Base-by-base conservation (phyloP, 2,113 vertebrate species). In the Halcyon senegalensis region DNA sequence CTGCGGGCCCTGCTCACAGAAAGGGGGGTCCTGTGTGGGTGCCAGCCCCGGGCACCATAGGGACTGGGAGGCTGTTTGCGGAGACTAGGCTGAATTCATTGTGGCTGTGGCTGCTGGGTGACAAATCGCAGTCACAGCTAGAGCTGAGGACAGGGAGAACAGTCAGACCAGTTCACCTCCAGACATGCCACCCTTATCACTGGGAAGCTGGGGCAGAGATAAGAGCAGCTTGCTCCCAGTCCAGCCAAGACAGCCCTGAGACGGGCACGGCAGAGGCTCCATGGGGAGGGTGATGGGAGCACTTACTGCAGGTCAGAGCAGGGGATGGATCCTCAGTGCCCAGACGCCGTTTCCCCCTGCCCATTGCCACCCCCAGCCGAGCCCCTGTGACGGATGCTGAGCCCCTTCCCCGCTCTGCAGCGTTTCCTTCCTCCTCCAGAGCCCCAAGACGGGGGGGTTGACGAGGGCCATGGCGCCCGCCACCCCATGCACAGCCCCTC, bases 101-200 rank as follows among this genome's bases (percentile, higher is more conserved):
- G 44, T 85, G 27, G 3, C 64, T 63, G 25, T 23, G 30, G 37
- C 84, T 90, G 76, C 68, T 67, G 73, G 55, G 59, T 92, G 93
- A 95, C 84, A 82, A 70, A 87, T 11, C 63, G 28, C 92, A 94
- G 63, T 50, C 59, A 44, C 82, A 76, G 79, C 41, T 11, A 53
- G 39, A 92, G 88, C n/a, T 1, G 4, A 56, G 50, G 69, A 68
- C 2, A 9, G 11, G 23, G 46, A 35, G 35, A 35, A 82, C 60
- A 68, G 44, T 51, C 66, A 43, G 58, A 62, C 27, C 0, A 0
- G 6, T 44, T 93, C 76, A 67, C 64, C 39, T 86, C 89, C 93
- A 90, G 89, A 78, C 77, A 33, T 48, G 94, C 93, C 56, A 23
- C 31, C 46, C 76, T 95, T 96, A 97, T 97, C 95, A 0, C 60